Conservation (phyloP, 1,140 invertebrate species). For the Triops longicaudatus region DNA sequence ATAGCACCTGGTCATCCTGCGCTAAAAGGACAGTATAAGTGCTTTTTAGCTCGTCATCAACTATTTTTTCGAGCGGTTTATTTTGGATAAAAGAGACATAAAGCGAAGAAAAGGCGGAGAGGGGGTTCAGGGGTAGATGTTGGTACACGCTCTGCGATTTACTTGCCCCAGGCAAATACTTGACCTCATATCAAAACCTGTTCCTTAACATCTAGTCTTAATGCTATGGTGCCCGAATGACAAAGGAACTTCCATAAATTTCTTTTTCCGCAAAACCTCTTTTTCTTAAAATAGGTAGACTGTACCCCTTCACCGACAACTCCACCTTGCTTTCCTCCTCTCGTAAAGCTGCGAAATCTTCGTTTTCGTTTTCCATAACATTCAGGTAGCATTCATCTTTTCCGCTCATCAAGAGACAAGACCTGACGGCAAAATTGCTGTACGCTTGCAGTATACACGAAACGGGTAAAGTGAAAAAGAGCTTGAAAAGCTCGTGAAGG, state of each 20-base stretch:
- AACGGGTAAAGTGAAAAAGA: background rate
- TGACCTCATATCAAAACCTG: conserved; percentile 11
- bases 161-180: background rate
- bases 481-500: background rate
- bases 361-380: background rate
- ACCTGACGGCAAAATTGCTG: background rate
- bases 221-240: background rate
- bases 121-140: too few species aligned
- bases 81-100: too few species aligned
- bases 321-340: background rate
- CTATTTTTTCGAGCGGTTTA: too few species aligned
- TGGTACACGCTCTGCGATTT: background rate
- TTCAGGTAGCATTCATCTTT: background rate
- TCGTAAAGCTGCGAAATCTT: background rate
- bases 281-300: background rate
- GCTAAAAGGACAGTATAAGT: too few species aligned
- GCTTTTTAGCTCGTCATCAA: too few species aligned
- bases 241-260: background rate
- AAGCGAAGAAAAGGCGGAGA: too few species aligned
- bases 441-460: background rate
- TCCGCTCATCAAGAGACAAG: background rate
- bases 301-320: background rate
- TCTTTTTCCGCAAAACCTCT: background rate
- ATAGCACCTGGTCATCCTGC: too few species aligned
- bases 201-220: background rate